Evolutionary conservation across 2,888 invertebrate genomes (phyloP).

Genomic region (Drosophila diplacantha): DNA sequence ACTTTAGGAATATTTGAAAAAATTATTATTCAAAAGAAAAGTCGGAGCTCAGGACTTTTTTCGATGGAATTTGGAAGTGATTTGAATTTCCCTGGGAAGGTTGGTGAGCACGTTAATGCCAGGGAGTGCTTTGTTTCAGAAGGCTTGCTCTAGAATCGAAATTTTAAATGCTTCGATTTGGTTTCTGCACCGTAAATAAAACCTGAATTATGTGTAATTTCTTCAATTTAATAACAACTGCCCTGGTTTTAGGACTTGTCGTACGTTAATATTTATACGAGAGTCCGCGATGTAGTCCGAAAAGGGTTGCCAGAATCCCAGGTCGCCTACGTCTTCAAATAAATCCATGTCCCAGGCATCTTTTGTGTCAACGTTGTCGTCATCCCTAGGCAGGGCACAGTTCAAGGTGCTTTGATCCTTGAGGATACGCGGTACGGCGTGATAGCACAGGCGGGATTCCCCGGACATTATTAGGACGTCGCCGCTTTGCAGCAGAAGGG

Average conservation of each 20-base stretch:
- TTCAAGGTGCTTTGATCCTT: constrained; percentile 80
- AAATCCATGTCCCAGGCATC: constrained; percentile 51
- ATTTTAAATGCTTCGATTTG: no score
- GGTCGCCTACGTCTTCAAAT: constrained; percentile 72
- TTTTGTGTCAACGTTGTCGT: not conserved
- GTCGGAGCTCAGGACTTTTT: no score
- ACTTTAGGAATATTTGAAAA: no score
- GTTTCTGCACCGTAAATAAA: no score
- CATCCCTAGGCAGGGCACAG: constrained; percentile 18
- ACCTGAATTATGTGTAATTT: not conserved
- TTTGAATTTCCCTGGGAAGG: no score
- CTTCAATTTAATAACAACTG: constrained; percentile 6
- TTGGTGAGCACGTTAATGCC: not conserved
- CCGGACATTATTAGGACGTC: constrained; percentile 95
- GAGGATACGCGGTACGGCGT: constrained; percentile 94
- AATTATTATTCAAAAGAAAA: no score
- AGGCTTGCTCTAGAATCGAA: no score
- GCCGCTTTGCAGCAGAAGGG: constrained; percentile 90
- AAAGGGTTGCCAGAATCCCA: constrained; percentile 80
- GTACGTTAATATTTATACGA: constrained; percentile 95
- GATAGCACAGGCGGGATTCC: constrained; percentile 90
- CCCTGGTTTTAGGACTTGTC: constrained; percentile 85
- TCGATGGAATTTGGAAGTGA: no score
- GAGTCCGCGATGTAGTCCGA: constrained; percentile 83
- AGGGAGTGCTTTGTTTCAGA: not conserved